Conservation (phyloP, 2,113 vertebrate species). For the Hiodon alosoides region DNA sequence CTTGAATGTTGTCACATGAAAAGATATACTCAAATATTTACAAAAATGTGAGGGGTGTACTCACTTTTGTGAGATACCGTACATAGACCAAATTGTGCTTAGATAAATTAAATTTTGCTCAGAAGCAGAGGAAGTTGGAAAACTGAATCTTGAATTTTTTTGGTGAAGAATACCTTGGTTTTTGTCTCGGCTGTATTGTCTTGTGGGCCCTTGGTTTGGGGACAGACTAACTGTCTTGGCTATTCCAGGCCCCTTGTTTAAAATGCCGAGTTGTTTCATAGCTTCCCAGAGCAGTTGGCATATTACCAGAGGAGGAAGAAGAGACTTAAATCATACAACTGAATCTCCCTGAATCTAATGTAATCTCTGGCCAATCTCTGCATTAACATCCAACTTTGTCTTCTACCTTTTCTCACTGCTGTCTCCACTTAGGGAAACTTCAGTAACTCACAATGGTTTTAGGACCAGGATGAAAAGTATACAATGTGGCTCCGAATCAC, state of each 20-base stretch:
- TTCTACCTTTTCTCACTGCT: conserved; percentile 28
- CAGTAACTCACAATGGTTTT: conserved; percentile 35
- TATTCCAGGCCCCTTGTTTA: conserved; percentile 47
- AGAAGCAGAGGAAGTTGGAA: conserved; percentile 48
- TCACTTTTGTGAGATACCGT: too few relatives aligned
- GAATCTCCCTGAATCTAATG: conserved; percentile 51
- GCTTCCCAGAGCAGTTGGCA: conserved; percentile 58
- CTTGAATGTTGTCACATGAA: too few relatives aligned
- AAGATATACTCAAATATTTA: too few relatives aligned
- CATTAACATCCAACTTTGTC: conserved; percentile 54
- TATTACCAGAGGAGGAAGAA: conserved; percentile 50
- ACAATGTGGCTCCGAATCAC: conserved; percentile 51
- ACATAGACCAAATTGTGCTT: conserved; percentile 41
- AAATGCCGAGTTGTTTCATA: conserved; percentile 53
- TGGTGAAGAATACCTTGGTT: conserved; percentile 58
- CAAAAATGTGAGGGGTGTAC: too few relatives aligned
- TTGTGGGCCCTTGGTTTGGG: too few relatives aligned
- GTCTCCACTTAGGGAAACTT: conserved; percentile 24
- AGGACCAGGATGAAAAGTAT: conserved; percentile 48
- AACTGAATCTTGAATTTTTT: too few relatives aligned
- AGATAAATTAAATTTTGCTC: conserved; percentile 41
- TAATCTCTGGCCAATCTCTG: conserved; percentile 60
- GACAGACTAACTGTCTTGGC: too few relatives aligned
- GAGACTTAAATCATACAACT: conserved; percentile 50
- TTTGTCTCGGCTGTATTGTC: too few relatives aligned